Evolutionary conservation across 2,113 vertebrate genomes (phyloP).

Genomic region (Lepus americanus): DNA sequence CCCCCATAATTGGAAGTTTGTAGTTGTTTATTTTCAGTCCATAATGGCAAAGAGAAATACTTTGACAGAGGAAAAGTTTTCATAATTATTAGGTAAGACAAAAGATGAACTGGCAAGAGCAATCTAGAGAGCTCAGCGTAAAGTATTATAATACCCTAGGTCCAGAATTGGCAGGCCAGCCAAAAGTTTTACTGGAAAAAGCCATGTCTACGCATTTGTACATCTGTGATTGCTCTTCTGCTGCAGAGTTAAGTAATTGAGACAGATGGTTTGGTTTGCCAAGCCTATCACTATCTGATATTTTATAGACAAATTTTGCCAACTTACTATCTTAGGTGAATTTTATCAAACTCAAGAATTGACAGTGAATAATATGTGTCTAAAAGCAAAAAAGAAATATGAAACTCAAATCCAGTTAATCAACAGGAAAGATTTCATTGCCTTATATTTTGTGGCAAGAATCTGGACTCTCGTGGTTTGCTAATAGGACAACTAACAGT

Average conservation of each 20-base stretch:
- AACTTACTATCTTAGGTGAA: not conserved
- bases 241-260: not conserved
- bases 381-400: not conserved
- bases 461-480: not conserved
- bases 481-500: not conserved
- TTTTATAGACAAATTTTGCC: not conserved
- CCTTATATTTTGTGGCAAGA: constrained; percentile 5
- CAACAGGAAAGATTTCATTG: not conserved
- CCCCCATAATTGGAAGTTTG: not conserved
- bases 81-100: constrained; percentile 1
- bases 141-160: not conserved
- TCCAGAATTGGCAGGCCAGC: not conserved
- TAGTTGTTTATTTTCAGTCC: not conserved
- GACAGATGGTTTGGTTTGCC: not conserved
- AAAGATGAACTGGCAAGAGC: not conserved
- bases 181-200: constrained; percentile 17
- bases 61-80: not conserved
- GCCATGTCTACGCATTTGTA: not conserved
- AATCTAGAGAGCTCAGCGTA: not conserved
- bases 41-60: not conserved
- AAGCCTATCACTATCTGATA: not conserved
- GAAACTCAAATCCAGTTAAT: not conserved
- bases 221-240: not conserved
- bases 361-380: not conserved
- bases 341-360: constrained; percentile 15